Conservation (phyloP, 2,797 vertebrate genomes). For the Sylvilagus floridanus region DNA sequence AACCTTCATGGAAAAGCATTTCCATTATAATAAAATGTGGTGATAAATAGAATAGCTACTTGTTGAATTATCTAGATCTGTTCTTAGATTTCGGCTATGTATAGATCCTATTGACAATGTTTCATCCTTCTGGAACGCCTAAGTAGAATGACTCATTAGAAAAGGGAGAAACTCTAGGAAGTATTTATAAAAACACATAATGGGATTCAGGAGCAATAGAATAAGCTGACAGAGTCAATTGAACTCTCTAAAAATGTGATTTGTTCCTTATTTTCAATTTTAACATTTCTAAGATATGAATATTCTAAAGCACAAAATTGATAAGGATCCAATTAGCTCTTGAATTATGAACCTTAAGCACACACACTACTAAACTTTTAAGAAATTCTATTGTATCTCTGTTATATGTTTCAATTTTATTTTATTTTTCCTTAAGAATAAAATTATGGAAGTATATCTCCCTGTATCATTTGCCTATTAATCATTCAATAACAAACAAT, state of each 20-base stretch:
- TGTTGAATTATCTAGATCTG: conserved; percentile 35
- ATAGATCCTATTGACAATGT: not conserved
- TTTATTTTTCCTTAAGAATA: conserved; percentile 48
- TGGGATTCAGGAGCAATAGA: conserved; percentile 43
- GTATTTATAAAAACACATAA: conserved; percentile 39
- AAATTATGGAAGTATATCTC: not conserved
- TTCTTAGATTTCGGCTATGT: conserved; percentile 35
- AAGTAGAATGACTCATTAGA: not conserved
- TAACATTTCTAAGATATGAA: not conserved
- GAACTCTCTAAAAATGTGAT: conserved; percentile 21
- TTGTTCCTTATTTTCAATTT: conserved; percentile 52
- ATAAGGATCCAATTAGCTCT: conserved; percentile 37
- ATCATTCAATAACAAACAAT: not conserved
- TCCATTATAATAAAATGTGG: conserved; percentile 63
- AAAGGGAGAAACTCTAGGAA: conserved; percentile 36
- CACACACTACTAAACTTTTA: not conserved
- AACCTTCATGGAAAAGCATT: conserved; percentile 69
- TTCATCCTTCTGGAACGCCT: conserved; percentile 7
- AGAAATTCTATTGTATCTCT: conserved; percentile 25
- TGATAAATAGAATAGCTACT: conserved; percentile 64
- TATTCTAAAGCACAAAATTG: conserved; percentile 36
- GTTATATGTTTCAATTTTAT: conserved; percentile 17
- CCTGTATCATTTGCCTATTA: not conserved
- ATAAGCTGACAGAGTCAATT: not conserved
- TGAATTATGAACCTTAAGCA: not conserved